Evolutionary conservation across 1,140 invertebrate genomes (phyloP).

Genomic region (Metaphire vulgaris): DNA sequence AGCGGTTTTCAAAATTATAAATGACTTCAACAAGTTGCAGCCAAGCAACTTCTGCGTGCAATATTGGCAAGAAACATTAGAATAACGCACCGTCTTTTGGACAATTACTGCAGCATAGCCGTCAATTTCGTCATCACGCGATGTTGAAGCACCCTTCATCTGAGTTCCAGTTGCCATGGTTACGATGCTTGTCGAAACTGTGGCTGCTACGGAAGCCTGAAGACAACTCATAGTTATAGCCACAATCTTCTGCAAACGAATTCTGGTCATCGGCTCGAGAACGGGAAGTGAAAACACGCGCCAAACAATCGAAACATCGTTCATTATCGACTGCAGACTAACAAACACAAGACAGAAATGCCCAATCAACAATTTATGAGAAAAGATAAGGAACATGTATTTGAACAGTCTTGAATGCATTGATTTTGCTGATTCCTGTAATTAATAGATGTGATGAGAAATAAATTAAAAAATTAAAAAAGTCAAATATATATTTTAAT

Average conservation of each 20-base stretch:
- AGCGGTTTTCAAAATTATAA: too few relatives aligned
- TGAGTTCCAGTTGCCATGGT: slow-evolving; percentile 60
- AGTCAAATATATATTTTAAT: not conserved
- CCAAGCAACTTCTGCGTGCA: too few relatives aligned
- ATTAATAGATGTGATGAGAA: slow-evolving; percentile 6
- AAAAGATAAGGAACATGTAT: not conserved
- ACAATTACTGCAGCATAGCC: slow-evolving; percentile 48
- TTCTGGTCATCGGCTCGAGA: slow-evolving; percentile 74
- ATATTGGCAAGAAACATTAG: too few relatives aligned
- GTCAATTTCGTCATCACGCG: slow-evolving; percentile 54
- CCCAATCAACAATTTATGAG: not conserved
- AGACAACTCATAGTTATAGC: slow-evolving; percentile 70
- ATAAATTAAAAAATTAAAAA: not conserved
- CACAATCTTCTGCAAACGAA: slow-evolving; percentile 70
- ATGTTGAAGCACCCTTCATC: slow-evolving; percentile 54
- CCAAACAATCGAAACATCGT: slow-evolving; percentile 74
- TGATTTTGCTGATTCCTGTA: too few relatives aligned
- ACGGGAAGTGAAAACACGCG: slow-evolving; percentile 75
- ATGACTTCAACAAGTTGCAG: too few relatives aligned
- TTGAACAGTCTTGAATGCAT: not conserved
- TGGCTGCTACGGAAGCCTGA: slow-evolving; percentile 66
- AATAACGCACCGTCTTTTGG: slow-evolving; percentile 49
- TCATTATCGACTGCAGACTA: slow-evolving; percentile 68
- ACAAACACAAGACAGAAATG: slow-evolving; percentile 21
- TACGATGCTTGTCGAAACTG: slow-evolving; percentile 62